These are phyloP conservation scores for Acrocephalus kingi DNA, from an alignment of 2,113 vertebrate species.

Conservation along the genomic window DNA sequence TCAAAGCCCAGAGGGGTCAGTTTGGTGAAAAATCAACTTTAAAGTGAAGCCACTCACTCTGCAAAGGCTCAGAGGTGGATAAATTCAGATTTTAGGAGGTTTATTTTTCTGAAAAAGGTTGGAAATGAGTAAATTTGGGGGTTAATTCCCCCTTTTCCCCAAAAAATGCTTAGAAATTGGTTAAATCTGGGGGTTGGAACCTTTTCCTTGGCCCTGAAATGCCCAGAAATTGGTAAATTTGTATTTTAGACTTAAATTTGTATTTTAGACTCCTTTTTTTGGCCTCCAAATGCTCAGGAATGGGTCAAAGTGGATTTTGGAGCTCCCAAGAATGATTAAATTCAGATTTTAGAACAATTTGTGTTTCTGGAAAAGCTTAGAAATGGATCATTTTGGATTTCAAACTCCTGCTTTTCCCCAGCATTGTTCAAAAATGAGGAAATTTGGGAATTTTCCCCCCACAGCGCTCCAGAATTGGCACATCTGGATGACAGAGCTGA, in stretches of 20 bases:
- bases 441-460: neutral
- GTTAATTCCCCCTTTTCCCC: rapidly evolving
- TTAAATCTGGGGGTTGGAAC: neutral
- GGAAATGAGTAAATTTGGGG: rapidly evolving
- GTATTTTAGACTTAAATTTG: too few species aligned
- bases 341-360: neutral
- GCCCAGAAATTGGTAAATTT: too few species aligned
- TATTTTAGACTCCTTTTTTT: neutral
- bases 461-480: neutral
- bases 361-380: neutral
- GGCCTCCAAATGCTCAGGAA: neutral
- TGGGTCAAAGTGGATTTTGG: neutral
- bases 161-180: neutral
- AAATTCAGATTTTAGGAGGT: neutral
- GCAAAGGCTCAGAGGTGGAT: rapidly evolving
- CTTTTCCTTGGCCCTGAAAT: neutral
- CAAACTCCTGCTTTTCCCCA: neutral
- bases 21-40: neutral
- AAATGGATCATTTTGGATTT: neutral
- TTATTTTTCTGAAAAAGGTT: rapidly evolving
- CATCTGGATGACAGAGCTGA: neutral
- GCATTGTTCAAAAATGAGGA: rapidly evolving
- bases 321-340: neutral
- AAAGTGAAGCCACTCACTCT: neutral
- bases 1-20: neutral